Conservation (phyloP, 2,797 vertebrate species). For the Pangasius mekongensis region DNA sequence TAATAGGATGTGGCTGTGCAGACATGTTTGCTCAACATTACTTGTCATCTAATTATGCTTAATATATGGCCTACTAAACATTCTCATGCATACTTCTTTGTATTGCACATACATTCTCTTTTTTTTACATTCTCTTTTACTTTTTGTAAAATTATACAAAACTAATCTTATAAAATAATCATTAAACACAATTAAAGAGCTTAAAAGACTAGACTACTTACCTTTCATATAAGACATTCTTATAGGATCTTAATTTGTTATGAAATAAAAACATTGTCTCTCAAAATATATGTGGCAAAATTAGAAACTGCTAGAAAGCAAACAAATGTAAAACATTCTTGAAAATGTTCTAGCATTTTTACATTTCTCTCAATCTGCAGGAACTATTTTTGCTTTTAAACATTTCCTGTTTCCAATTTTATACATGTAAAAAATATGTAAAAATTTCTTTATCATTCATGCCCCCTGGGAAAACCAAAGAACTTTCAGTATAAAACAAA, state of each 20-base stretch:
- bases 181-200: neutral
- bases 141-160: neutral
- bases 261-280: neutral
- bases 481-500: neutral
- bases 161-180: neutral
- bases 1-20: constrained; percentile 24
- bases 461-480: neutral
- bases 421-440: too few species aligned
- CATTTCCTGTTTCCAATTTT: neutral
- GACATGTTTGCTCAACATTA: constrained; percentile 3
- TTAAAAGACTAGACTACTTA: neutral
- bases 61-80: neutral
- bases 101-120: neutral
- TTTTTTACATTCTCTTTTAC: too few species aligned
- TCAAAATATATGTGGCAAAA: neutral
- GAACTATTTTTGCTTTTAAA: neutral
- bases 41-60: neutral
- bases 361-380: neutral
- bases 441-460: neutral
- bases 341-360: neutral
- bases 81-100: neutral
- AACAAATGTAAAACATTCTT: neutral
- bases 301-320: neutral
- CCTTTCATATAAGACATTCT: neutral
- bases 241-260: neutral